Evolutionary conservation across 2,113 vertebrate species (phyloP).

Genomic region (Gobiocypris rarus): DNA sequence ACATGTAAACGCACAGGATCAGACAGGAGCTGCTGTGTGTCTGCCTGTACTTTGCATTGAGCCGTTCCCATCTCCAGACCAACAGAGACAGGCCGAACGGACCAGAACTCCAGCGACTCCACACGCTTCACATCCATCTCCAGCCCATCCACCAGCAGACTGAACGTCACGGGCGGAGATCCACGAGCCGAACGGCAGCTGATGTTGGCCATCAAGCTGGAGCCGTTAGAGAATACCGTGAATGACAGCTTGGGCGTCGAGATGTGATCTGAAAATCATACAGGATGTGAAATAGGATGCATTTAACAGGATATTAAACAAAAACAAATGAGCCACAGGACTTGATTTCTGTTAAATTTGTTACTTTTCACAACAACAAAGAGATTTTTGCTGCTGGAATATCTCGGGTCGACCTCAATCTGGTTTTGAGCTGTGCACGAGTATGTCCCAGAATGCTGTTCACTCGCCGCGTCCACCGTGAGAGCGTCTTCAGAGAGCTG

Average conservation of each 20-base stretch:
- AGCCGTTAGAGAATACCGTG: slow-evolving; percentile 58
- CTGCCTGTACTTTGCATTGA: slow-evolving; percentile 66
- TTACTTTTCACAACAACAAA: slow-evolving; percentile 74
- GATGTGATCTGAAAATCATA: slow-evolving; percentile 65
- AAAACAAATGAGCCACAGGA: background rate
- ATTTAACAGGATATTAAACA: background rate
- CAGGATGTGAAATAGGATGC: background rate
- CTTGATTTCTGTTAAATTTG: background rate
- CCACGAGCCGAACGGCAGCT: slow-evolving; percentile 71
- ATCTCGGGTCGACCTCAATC: slow-evolving; percentile 38
- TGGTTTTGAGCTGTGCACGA: slow-evolving; percentile 63
- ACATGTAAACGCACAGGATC: slow-evolving; percentile 67
- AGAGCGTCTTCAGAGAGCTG: slow-evolving; percentile 60
- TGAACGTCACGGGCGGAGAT: slow-evolving; percentile 72
- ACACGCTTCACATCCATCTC: slow-evolving; percentile 31
- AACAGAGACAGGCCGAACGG: slow-evolving; percentile 59
- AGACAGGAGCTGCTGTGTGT: slow-evolving; percentile 63
- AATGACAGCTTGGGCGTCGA: slow-evolving; percentile 70
- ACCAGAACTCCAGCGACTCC: slow-evolving; percentile 62
- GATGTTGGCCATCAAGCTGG: slow-evolving; percentile 64
- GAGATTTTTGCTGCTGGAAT: slow-evolving; percentile 67
- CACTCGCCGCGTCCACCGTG: slow-evolving; percentile 56
- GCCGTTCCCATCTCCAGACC: slow-evolving; percentile 60
- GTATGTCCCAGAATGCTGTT: slow-evolving; percentile 62
- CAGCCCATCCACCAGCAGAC: slow-evolving; percentile 60